These are phyloP conservation scores for Protophormia terraenovae DNA, from an alignment of 2,888 invertebrate genomes.

Conservation along the genomic window DNA sequence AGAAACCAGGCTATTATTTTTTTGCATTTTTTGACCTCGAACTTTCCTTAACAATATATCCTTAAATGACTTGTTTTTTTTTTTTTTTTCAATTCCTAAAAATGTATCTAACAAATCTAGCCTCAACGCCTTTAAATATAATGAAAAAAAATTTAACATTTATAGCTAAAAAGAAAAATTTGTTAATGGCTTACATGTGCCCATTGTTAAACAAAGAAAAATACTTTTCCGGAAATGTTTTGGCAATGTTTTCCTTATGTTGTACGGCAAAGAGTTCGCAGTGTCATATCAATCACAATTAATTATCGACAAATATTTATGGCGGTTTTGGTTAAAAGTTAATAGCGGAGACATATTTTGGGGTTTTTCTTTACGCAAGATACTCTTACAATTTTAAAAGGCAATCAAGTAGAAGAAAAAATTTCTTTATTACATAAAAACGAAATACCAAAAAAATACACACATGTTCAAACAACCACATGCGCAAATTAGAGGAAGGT, in stretches of 20 bases:
- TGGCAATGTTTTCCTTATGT: not conserved
- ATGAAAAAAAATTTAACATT: too few relatives aligned
- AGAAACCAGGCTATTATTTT: too few relatives aligned
- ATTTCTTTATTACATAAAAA: not conserved
- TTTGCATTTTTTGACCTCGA: too few relatives aligned
- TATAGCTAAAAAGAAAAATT: not conserved
- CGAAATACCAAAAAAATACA: not conserved
- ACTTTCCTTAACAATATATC: too few relatives aligned
- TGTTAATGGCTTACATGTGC: not conserved
- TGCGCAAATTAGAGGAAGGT: not conserved
- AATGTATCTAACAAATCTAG: too few relatives aligned
- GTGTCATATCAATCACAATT: conserved; percentile 78
- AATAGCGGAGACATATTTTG: not conserved
- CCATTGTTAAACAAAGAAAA: not conserved
- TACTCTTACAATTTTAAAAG: conserved; percentile 22
- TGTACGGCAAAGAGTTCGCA: not conserved
- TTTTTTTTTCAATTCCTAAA: too few relatives aligned
- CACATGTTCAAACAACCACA: conserved; percentile 1
- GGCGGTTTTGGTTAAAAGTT: conserved; percentile 24
- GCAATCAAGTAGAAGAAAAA: conserved; percentile 3
- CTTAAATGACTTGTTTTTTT: too few relatives aligned
- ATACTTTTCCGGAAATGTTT: not conserved
- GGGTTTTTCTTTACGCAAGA: not conserved
- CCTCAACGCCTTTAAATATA: too few relatives aligned
- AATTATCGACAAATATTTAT: conserved; percentile 68